Evolutionary conservation across 1,140 invertebrate genomes (phyloP).

Genomic region (Chrysopa pallens): DNA sequence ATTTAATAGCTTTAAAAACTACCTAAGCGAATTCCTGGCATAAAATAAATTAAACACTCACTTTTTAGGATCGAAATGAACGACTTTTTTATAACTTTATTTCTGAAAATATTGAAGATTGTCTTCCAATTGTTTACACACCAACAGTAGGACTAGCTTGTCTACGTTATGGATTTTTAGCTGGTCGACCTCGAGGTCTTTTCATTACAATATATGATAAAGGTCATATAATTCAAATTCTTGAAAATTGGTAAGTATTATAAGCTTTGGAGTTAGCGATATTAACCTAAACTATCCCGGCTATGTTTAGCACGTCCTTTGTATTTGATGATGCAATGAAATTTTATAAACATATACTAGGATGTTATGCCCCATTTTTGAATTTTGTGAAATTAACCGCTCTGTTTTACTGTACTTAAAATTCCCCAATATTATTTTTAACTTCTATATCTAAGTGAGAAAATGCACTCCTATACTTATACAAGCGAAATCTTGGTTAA

Average conservation of each 20-base stretch:
- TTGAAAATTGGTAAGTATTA: constrained; percentile 63
- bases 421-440: too few relatives aligned
- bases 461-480: too few relatives aligned
- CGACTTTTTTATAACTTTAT: constrained; percentile 87
- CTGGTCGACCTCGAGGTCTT: constrained; percentile 79
- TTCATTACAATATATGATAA: constrained; percentile 95
- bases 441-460: too few relatives aligned
- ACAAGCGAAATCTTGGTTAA: too few relatives aligned
- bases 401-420: too few relatives aligned
- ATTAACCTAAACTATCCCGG: neutral
- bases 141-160: constrained; percentile 94
- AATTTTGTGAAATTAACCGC: too few relatives aligned
- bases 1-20: too few relatives aligned
- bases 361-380: too few relatives aligned
- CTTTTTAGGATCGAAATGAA: constrained; percentile 78
- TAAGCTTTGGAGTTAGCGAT: constrained; percentile 1
- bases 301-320: neutral
- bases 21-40: too few relatives aligned
- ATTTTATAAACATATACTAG: too few relatives aligned
- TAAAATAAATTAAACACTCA: too few relatives aligned
- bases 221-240: constrained; percentile 76
- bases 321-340: too few relatives aligned
- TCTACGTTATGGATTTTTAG: constrained; percentile 92
- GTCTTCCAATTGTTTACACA: constrained; percentile 97
- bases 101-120: constrained; percentile 80